phyloP scores from a whole-genome alignment of 2,797 vertebrate genomes.

The Anas bahamensis region DNA sequence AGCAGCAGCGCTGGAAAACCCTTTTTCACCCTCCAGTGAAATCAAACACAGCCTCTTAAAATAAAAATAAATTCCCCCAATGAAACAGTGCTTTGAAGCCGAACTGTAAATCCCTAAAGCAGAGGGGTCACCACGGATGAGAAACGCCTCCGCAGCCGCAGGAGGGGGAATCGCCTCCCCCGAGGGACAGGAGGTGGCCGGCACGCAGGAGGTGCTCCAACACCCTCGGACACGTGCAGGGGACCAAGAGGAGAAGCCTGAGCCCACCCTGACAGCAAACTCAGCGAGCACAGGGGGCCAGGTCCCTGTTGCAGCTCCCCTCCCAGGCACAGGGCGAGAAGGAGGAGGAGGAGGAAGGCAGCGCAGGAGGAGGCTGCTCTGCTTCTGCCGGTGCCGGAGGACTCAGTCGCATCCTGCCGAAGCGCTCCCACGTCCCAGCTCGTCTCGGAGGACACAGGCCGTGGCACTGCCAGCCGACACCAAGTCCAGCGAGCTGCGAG shows the following conservation, averaged over 20 bases:
- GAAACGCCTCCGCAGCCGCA: background rate
- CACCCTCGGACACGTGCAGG: background rate
- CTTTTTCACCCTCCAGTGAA: background rate
- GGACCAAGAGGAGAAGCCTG: background rate
- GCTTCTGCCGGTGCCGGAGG: background rate
- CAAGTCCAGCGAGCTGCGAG: slow-evolving; percentile 30
- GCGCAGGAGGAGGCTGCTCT: background rate
- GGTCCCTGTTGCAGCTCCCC: background rate
- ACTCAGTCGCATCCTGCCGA: background rate
- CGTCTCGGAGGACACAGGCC: background rate
- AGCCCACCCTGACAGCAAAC: background rate
- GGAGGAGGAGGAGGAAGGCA: background rate
- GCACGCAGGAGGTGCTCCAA: background rate
- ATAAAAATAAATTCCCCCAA: background rate
- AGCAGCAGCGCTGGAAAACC: background rate
- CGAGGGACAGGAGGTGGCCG: background rate
- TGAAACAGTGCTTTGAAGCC: background rate
- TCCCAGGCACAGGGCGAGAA: background rate
- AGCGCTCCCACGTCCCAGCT: background rate
- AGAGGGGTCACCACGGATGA: too few relatives aligned
- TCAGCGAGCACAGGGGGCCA: background rate
- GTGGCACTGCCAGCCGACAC: background rate
- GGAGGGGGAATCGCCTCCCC: background rate
- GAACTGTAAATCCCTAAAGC: background rate
- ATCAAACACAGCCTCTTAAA: background rate